Base-by-base conservation (phyloP, 2,797 vertebrate species). In the Neomorphus geoffroyi region DNA sequence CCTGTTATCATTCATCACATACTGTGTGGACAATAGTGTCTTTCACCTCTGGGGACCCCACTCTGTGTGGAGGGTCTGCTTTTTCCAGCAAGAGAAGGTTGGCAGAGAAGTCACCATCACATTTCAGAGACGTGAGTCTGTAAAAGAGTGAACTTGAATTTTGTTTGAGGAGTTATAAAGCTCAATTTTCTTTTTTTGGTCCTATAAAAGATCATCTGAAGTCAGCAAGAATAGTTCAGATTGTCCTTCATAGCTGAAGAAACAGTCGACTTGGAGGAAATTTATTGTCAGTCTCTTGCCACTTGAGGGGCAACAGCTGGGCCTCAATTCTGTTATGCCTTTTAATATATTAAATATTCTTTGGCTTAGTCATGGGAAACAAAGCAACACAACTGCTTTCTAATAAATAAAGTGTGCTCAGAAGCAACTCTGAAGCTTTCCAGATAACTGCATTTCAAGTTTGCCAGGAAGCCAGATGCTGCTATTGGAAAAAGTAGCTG, bases 401-500 rank as follows among this genome's bases (percentile, higher is more conserved):
- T 96, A 97, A 96, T 94, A 97, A 97, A 97, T 95, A 95, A 95
- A 94, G 93, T 92, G 91, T 94, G 92, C 94, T 95, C 95, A 90
- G 94, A 92, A 93, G 80, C 73, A 84, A 90, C 70, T 86, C 92
- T 57, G 82, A 94, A 93, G 82, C 91, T 93, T 95, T 96, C 94
- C 95, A 82, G 94, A 93, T 88, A 96, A 96, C 94, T 48, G 58
- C 95, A 89, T 80, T 88, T 92, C 0, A 21, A 78, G 71, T 95
- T 96, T 97, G 97, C 97, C 97, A 98, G 97, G 54, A 87, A 96
- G 84, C 96, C 97, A 98, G 97, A 97, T 98, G 97, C 97, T 97
- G 96, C 97, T 97, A 92, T 97, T 96, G 97, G 97, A 96, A 97
- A 97, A 98, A 97, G 97, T 80, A 93, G 97, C 96, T 98, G 97